A percentile compares a stretch with the other conserved stretches of the same genome.
Conservation (phyloP, 2,888 invertebrate species). For the Linyphia triangularis region DNA sequence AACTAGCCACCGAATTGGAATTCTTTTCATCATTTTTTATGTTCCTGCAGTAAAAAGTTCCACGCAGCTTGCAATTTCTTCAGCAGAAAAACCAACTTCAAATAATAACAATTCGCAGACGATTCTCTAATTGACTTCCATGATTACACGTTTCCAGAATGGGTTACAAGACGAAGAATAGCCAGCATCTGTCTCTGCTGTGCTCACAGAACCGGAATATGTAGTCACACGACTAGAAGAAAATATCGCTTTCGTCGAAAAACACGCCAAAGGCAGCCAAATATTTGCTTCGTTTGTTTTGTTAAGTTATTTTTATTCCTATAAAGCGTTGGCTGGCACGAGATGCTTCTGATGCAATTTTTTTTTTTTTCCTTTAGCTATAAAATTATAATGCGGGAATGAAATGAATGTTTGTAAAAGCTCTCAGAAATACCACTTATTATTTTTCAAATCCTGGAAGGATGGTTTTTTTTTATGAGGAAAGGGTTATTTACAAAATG, state of each 20-base stretch:
- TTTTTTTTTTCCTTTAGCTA: background rate
- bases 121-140: conserved; percentile 18
- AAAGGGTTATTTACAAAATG: too few relatives aligned
- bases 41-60: conserved; percentile 12
- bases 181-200: conserved; percentile 22
- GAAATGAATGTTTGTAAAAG: background rate
- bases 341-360: background rate
- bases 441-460: background rate
- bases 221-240: conserved; percentile 26
- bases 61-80: background rate
- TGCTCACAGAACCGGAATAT: conserved; percentile 32
- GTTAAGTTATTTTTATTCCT: background rate
- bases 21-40: background rate
- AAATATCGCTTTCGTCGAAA: background rate
- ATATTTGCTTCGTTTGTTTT: conserved; percentile 2
- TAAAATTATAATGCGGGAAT: background rate
- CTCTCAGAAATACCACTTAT: too few relatives aligned
- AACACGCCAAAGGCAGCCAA: conserved; percentile 28
- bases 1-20: background rate
- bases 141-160: conserved; percentile 37
- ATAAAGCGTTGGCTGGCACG: background rate
- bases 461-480: background rate
- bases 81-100: conserved; percentile 13
- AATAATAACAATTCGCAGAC: conserved; percentile 24
- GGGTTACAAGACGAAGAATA: conserved; percentile 49